Evolutionary conservation across 2,113 vertebrate genomes (phyloP).

Genomic region (Onychostoma macrolepis): DNA sequence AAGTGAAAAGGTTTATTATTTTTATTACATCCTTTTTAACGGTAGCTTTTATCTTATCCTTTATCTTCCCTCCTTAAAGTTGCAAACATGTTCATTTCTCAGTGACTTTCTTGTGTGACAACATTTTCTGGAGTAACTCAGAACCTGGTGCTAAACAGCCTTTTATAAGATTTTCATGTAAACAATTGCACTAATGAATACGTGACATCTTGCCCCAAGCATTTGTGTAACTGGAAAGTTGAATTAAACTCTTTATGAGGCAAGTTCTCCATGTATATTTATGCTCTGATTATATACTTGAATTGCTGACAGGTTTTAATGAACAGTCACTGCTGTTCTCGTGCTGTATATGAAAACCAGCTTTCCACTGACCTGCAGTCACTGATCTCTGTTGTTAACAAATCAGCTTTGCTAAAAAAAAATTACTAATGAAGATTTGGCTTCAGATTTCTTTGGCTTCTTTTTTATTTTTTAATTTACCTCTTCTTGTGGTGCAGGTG

Average conservation of each 20-base stretch:
- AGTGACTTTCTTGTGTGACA: neutral
- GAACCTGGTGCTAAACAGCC: neutral
- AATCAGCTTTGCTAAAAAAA: neutral
- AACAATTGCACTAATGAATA: neutral
- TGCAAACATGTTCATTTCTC: neutral
- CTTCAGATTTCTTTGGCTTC: slow-evolving; percentile 23
- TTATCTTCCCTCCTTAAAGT: neutral
- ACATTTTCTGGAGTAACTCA: neutral
- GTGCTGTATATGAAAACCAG: slow-evolving; percentile 6
- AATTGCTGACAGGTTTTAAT: slow-evolving; percentile 22
- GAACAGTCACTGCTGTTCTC: neutral
- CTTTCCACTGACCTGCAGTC: neutral
- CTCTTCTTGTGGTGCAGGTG: slow-evolving; percentile 42
- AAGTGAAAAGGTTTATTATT: too few species aligned
- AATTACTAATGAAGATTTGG: slow-evolving; percentile 1
- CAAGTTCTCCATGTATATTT: neutral
- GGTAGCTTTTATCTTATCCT: too few species aligned
- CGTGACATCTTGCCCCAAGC: neutral
- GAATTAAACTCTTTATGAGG: neutral
- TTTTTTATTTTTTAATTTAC: neutral
- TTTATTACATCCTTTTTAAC: too few species aligned
- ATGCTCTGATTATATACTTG: neutral
- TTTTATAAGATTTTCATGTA: neutral
- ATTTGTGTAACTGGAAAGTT: neutral
- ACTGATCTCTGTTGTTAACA: neutral